These are phyloP conservation scores for Branchipolynoe longqiensis DNA, from an alignment of 2,888 invertebrate species.

Conservation along the genomic window DNA sequence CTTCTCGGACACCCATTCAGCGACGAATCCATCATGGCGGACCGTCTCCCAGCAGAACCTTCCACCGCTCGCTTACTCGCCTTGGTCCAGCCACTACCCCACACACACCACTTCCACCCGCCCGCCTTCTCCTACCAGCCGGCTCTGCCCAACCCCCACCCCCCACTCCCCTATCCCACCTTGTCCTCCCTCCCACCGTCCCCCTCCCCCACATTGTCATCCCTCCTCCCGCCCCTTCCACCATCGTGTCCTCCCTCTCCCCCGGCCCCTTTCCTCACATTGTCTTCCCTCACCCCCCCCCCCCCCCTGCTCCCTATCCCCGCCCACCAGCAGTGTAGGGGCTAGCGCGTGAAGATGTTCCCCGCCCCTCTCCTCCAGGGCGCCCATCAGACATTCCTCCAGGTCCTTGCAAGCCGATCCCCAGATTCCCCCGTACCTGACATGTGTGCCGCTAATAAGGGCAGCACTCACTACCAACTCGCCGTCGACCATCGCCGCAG, in stretches of 20 bases:
- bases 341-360: neutral
- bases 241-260: neutral
- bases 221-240: neutral
- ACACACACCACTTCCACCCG: no score
- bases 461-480: neutral
- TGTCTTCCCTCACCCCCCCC: neutral
- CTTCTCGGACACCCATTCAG: no score
- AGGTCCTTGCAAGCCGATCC: no score
- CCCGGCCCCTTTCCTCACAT: neutral
- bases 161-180: neutral
- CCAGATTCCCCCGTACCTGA: neutral
- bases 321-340: no score
- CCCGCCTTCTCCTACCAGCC: no score
- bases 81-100: no score
- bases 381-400: neutral
- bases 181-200: neutral
- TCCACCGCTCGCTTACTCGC: no score
- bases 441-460: no score
- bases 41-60: no score
- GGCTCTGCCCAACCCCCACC: neutral
- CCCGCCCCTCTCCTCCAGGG: neutral
- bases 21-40: no score
- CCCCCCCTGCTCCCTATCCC: neutral
- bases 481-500: constrained; percentile 13
- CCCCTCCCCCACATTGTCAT: neutral